A percentile compares a stretch with the other conserved stretches of the same genome.
Conservation (phyloP, 2,888 invertebrate genomes). For the Spodoptera littoralis region DNA sequence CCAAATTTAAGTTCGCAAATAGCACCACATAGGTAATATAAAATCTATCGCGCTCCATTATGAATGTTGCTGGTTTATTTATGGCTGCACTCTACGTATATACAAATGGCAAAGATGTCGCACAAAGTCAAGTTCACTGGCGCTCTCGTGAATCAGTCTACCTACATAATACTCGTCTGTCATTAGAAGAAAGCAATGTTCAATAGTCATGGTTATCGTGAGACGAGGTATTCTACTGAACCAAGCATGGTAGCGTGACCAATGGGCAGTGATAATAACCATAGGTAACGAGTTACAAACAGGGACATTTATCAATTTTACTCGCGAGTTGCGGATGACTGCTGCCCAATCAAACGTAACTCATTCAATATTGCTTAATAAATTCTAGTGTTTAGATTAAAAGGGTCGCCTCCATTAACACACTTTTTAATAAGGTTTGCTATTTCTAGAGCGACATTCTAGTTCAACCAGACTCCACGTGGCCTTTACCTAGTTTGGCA, state of each 20-base stretch:
- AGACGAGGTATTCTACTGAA: constrained; percentile 72
- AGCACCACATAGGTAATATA: neutral
- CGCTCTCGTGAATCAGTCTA: constrained; percentile 48
- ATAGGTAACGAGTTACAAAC: constrained; percentile 58
- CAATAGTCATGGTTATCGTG: constrained; percentile 73
- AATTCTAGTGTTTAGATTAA: constrained; percentile 12
- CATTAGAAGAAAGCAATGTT: constrained; percentile 66
- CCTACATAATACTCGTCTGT: constrained; percentile 64
- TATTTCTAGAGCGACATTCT: constrained; percentile 46
- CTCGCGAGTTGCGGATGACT: constrained; percentile 16
- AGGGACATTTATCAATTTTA: constrained; percentile 25
- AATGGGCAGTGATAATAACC: constrained; percentile 54
- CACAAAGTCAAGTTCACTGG: constrained; percentile 40
- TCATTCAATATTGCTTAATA: constrained; percentile 24
- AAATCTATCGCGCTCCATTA: constrained; percentile 2
- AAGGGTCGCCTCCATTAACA: constrained; percentile 43
- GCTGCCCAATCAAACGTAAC: constrained; percentile 4
- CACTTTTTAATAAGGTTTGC: constrained; percentile 45
- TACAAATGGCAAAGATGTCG: constrained; percentile 10
- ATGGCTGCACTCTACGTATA: constrained; percentile 9
- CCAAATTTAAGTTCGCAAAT: neutral
- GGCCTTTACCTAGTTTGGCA: constrained; percentile 51
- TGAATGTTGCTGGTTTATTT: constrained; percentile 21
- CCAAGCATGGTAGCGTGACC: constrained; percentile 66
- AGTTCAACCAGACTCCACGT: constrained; percentile 25